Evolutionary conservation across 2,113 vertebrate species (phyloP).

Genomic region (Anseranas semipalmata): DNA sequence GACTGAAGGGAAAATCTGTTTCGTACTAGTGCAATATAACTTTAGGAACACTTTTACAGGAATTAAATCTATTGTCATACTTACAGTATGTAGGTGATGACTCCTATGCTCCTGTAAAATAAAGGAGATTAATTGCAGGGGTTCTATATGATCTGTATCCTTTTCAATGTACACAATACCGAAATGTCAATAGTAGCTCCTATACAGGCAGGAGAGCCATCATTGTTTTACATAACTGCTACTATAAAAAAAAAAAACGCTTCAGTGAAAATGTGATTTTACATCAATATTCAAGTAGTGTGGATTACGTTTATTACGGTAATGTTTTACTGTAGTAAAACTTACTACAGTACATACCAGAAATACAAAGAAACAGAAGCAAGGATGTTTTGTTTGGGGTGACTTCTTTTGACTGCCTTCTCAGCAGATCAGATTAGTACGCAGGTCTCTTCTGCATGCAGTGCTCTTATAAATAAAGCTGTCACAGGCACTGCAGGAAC

Average conservation of each 20-base stretch:
- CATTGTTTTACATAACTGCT: neutral
- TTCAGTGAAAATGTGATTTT: neutral
- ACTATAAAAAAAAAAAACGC: neutral
- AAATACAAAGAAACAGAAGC: neutral
- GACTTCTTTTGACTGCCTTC: neutral
- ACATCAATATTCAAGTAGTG: neutral
- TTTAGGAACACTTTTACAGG: neutral
- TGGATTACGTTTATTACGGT: too few species aligned
- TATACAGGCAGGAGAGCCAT: neutral
- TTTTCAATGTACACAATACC: neutral
- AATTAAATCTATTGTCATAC: slow-evolving; percentile 60
- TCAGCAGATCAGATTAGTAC: neutral
- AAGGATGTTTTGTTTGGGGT: neutral
- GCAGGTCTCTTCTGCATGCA: neutral
- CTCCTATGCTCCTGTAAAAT: slow-evolving; percentile 93
- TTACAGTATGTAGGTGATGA: slow-evolving; percentile 99
- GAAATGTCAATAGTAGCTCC: neutral
- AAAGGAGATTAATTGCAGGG: slow-evolving; percentile 23
- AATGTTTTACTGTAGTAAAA: too few species aligned
- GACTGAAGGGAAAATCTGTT: neutral
- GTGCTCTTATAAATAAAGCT: neutral
- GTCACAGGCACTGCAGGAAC: neutral
- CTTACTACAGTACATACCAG: neutral
- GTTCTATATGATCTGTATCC: neutral
- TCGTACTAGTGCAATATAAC: neutral